Evolutionary conservation across 1,140 invertebrate genomes (phyloP).

Genomic region (Drosophila sproati): DNA sequence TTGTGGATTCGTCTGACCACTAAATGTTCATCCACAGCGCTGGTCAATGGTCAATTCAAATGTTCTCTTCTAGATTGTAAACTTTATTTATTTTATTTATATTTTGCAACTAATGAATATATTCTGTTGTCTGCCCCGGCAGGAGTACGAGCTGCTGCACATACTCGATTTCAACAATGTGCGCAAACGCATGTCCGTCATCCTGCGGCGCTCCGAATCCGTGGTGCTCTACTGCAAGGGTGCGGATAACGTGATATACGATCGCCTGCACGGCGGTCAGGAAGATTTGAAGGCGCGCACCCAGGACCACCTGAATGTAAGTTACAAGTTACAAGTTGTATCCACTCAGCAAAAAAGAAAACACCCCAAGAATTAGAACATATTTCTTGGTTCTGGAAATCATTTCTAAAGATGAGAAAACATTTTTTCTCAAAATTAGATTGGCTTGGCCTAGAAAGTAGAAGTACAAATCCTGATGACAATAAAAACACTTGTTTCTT

Average conservation of each 20-base stretch:
- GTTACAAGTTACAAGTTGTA: constrained; percentile 46
- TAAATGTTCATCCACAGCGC: too few species aligned
- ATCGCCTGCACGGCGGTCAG: constrained; percentile 92
- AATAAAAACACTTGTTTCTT: too few species aligned
- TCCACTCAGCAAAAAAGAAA: too few species aligned
- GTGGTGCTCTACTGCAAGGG: constrained; percentile 98
- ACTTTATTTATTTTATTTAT: not conserved
- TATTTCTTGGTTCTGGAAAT: too few species aligned
- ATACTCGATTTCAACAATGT: constrained; percentile 99
- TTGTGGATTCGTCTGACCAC: too few species aligned
- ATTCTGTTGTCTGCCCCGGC: constrained; percentile 31
- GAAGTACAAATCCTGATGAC: too few species aligned
- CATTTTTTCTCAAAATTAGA: too few species aligned
- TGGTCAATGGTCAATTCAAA: too few species aligned
- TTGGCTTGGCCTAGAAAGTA: too few species aligned
- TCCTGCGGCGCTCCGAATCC: constrained; percentile 93
- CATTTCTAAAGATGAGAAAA: too few species aligned
- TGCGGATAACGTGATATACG: constrained; percentile 99
- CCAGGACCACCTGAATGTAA: constrained; percentile 97
- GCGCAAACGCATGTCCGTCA: constrained; percentile 99
- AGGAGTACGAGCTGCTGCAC: constrained; percentile 95
- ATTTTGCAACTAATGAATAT: not conserved
- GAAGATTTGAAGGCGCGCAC: constrained; percentile 92
- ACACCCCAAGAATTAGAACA: too few species aligned
- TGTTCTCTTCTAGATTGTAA: not conserved